These are phyloP conservation scores for Turritopsis rubra DNA, from an alignment of 30 jellyfish, hydroid and myxozoan species.

Conservation along the genomic window DNA sequence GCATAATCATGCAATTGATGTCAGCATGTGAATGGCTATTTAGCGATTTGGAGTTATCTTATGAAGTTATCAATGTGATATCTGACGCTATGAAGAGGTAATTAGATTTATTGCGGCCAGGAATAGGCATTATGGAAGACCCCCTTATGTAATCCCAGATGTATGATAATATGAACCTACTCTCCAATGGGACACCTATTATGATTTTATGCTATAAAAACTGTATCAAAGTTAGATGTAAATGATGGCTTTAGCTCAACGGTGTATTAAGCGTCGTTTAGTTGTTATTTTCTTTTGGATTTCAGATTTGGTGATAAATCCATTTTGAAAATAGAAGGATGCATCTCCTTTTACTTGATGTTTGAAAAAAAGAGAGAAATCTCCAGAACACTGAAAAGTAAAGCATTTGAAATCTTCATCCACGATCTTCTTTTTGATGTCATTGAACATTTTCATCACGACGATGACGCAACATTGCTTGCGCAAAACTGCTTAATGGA, in stretches of 20 bases:
- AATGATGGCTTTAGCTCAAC: too few species aligned
- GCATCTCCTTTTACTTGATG: constrained; percentile 56
- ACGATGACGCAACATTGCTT: constrained; percentile 25
- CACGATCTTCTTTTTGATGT: constrained; percentile 42
- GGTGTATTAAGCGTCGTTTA: too few species aligned
- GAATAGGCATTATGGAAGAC: too few species aligned
- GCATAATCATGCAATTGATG: constrained; percentile 66
- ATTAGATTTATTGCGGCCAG: too few species aligned
- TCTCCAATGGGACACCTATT: too few species aligned
- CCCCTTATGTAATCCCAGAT: too few species aligned
- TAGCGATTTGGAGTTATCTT: too few species aligned
- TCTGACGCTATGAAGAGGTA: constrained; percentile 66
- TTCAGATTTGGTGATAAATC: constrained; percentile 55
- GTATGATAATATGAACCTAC: too few species aligned
- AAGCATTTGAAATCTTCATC: constrained; percentile 38
- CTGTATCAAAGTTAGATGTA: too few species aligned
- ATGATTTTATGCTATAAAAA: too few species aligned
- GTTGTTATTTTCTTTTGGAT: too few species aligned
- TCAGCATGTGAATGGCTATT: too few species aligned
- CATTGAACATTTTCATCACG: constrained; percentile 26
- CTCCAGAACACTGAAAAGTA: constrained; percentile 28
- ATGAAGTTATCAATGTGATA: constrained; percentile 42
- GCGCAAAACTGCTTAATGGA: constrained; percentile 51
- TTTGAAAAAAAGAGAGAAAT: constrained; percentile 13
- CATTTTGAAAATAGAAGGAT: constrained; percentile 64